Base-by-base conservation (phyloP, 2,888 invertebrate genomes). In the Hydropsyche betteni region DNA sequence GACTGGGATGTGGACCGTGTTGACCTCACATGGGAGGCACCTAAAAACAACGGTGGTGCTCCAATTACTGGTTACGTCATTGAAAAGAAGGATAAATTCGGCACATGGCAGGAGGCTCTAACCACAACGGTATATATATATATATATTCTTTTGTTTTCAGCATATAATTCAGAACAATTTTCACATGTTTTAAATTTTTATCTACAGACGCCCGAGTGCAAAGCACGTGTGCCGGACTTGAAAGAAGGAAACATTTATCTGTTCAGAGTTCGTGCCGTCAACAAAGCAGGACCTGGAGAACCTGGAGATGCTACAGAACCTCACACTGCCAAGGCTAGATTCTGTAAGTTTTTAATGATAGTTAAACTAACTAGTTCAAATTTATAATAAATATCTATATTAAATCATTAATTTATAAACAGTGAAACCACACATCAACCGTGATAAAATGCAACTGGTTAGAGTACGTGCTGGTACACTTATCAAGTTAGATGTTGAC, bases 211-310 rank as follows among this genome's bases (percentile, higher is more conserved):
- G 69, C 92, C 95, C 12, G 90, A 91, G 80, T 91, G 93, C 80
- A 93, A 94, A 82, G 95, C 92, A n/a, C 91, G 91, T 36, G 95
- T 96, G 68, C 92, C 94, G 2, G 95, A 94, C 6, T 87, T 97
- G 68, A 94, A 92, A 83, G 96, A 97, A 86, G 96, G 96, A 80
- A 94, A 96, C 82, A 92, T 93, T 12, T 98, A 98, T 85, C 97
- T 98, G 86, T 98, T 98, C 90, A 89, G 98, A n/a, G 94, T 98
- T 0, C 89, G 93, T 5, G 97, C 98, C 51, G 92, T 97, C 16
- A 98, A 98, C 86, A 97, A 97, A 85, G 98, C 97, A 6, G 98
- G 98, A 1, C 93, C 93, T 0, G 94, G 96, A 51, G 96, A 97
- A 81, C 95, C 97, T 0, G 94, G 95, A 74, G 97, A 97, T 79